Percentiles rank a stretch among this genome's conserved stretches.
Conservation (phyloP, 2,888 invertebrate genomes). For the Synergus japonicus region DNA sequence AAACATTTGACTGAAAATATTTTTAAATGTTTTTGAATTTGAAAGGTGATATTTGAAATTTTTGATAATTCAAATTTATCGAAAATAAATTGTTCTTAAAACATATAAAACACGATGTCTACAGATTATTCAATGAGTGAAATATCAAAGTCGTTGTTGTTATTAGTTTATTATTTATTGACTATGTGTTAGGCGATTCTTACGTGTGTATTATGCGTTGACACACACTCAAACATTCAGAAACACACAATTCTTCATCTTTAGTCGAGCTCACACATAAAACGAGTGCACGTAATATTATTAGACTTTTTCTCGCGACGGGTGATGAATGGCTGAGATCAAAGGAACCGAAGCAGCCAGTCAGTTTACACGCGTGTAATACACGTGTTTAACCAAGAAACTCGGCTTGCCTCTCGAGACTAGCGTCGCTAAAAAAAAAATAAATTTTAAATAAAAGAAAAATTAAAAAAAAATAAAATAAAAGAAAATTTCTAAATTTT, state of each 20-base stretch:
- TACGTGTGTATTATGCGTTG: not conserved
- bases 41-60: not conserved
- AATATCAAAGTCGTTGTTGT: not conserved
- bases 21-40: too few relatives aligned
- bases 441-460: too few relatives aligned
- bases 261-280: conserved; percentile 39
- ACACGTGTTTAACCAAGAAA: conserved; percentile 70
- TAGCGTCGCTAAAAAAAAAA: not conserved
- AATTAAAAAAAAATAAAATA: too few relatives aligned
- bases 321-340: conserved; percentile 76
- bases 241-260: conserved; percentile 30
- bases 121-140: not conserved
- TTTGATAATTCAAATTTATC: not conserved
- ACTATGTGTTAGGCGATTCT: not conserved
- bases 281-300: conserved; percentile 66
- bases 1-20: too few relatives aligned
- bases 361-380: conserved; percentile 77
- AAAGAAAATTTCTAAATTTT: too few relatives aligned
- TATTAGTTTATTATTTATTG: conserved; percentile 1
- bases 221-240: conserved; percentile 1
- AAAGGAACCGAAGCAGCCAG: conserved; percentile 72
- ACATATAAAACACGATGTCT: not conserved
- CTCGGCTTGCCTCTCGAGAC: conserved; percentile 32
- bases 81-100: not conserved
- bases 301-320: conserved; percentile 74